Base-by-base conservation (phyloP, 2,888 invertebrate genomes). In the Gymnocheta viridis region DNA sequence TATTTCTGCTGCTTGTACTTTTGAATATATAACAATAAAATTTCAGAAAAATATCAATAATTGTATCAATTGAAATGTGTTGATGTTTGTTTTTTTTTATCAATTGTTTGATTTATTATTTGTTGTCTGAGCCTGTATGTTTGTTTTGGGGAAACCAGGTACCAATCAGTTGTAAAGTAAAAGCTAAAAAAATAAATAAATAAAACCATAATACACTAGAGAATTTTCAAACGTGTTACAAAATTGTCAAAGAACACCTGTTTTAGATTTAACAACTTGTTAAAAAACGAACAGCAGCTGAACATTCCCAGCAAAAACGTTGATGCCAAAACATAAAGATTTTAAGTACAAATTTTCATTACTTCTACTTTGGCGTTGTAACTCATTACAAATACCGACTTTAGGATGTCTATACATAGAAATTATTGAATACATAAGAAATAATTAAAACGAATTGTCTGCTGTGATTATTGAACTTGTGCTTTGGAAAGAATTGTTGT, bases 151-250 rank as follows among this genome's bases (percentile, higher is more conserved):
- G 54, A 29, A 66, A 49, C 44, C 38, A 82, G 69, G 54, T 82
- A 69, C 62, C 74, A 82, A 76, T 76, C 76, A 70, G 47, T 82
- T 80, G 9, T 38, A 73, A 69, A 58, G 29, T 51, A 19, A 47
- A 72, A 73, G 10, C 0, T 17, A 64, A 74, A 32, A 74, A 54
- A 58, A 27, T 27, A 6, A 22, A 19, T 51, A 19, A 58, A 70
- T 47, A n/a, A n/a, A n/a, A n/a, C 47, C 58, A 44, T 47, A 47
- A 41, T 24, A 54, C 74, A 62, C 69, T 4, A 10, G 74, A 62
- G 81, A 12, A 56, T 76, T 64, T 27, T 27, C 10, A 70, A n/a
- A 76, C 56, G 74, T 70, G 69, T 76, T 56, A 6, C 29, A 22
- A 69, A 66, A 66, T n/a, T 32, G 24, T 66, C 10, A 10, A 49